Base-by-base conservation (phyloP, 2,888 invertebrate genomes). In the Cenopis cana region DNA sequence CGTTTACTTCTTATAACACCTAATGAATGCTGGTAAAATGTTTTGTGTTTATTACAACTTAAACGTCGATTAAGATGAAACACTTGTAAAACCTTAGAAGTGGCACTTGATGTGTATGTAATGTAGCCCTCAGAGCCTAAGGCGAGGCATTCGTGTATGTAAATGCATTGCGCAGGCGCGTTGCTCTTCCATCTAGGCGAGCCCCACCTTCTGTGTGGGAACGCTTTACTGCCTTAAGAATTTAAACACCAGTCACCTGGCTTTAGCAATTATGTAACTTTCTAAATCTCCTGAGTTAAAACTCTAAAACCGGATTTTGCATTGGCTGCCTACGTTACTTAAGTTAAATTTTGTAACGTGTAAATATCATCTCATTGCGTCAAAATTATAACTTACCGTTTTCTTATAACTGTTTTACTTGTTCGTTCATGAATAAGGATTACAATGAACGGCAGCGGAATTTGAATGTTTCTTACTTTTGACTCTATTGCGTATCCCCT, bases 141-240 rank as follows among this genome's bases (percentile, higher is more conserved):
- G 59, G 67, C 59, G 24, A 59, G 52, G 67, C 59, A 68, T 62
- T 69, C 55, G 62, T 62, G 69, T 64, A 69, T 69, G 69, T 62
- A 69, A 56, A 69, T 69, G 50, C 56, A 69, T 69, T 69, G 69
- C 69, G 69, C 56, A 64, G 62, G 69, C 69, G 69, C 56, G 57
- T 49, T 24, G 24, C 60, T 17, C 62, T 20, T 17, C 55, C 38
- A 57, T 69, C 49, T 69, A 56, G 50, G 62, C 24, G 17, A 62
- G 69, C 62, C 62, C 55, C 69, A 46, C 69, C 69, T 29, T 56
- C 33, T 38, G 38, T 50, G 62, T 69, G 62, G 56, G 62, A 50
- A 59, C 67, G 36, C 29, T 57, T 68, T 24, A 68, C 59, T 41
- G 59, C 64, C n/a, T 64, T 20, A 54, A 50, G 54, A 64, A 64